Percentiles rank a stretch among this genome's conserved stretches.
These are phyloP conservation scores for Drosophila arawakana DNA, from an alignment of 1,140 invertebrate species.

Conservation along the genomic window DNA sequence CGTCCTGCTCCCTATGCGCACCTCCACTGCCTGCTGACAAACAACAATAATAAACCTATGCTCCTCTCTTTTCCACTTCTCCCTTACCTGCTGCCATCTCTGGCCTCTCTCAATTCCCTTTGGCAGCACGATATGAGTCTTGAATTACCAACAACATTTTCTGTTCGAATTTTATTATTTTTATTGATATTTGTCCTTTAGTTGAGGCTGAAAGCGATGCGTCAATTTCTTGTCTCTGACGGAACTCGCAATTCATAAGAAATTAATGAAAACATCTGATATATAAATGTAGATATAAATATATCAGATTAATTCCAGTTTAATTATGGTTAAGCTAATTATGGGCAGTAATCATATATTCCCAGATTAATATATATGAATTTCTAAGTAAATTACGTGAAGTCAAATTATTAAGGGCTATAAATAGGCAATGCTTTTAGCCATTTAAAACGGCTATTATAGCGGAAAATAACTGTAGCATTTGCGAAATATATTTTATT, in stretches of 20 bases:
- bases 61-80: too few species aligned
- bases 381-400: conserved; percentile 29
- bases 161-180: conserved; percentile 28
- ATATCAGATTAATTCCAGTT: too few species aligned
- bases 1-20: not conserved
- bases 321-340: too few species aligned
- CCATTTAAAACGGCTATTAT: conserved; percentile 21
- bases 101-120: conserved; percentile 23
- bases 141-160: conserved; percentile 28
- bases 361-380: too few species aligned
- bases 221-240: too few species aligned
- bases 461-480: conserved; percentile 22
- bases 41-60: not conserved
- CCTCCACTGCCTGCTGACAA: not conserved
- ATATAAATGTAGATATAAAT: too few species aligned
- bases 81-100: not conserved
- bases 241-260: too few species aligned
- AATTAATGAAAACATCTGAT: too few species aligned
- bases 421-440: conserved; percentile 9
- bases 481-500: conserved; percentile 7
- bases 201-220: not conserved
- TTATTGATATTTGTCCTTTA: conserved; percentile 2
- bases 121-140: conserved; percentile 22
- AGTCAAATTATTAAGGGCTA: conserved; percentile 29
- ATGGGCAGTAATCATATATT: too few species aligned